Evolutionary conservation across 2,888 invertebrate species (phyloP).

Genomic region (Chalcis sispes): DNA sequence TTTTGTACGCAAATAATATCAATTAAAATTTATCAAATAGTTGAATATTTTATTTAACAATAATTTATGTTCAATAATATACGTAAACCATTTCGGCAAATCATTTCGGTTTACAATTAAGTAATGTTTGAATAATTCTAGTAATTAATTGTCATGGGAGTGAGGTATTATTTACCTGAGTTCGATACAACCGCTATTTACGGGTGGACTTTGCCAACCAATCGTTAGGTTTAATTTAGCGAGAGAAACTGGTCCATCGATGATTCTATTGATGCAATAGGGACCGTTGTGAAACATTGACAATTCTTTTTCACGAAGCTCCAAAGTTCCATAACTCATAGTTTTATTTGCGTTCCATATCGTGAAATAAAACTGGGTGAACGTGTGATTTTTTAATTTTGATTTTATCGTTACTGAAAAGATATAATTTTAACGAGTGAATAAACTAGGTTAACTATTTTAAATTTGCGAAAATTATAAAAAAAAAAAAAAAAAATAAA

Average conservation of each 20-base stretch:
- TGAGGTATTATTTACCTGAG: constrained; percentile 41
- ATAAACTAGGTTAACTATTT: neutral
- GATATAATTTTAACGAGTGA: neutral
- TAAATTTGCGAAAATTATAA: neutral
- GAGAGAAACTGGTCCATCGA: constrained; percentile 46
- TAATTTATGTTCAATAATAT: no score
- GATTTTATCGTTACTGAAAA: constrained; percentile 49
- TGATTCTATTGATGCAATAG: constrained; percentile 47
- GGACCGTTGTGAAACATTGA: constrained; percentile 50
- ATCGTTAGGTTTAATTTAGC: constrained; percentile 39
- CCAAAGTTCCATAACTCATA: constrained; percentile 31
- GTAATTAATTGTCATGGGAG: no score
- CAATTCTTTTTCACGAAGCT: constrained; percentile 40
- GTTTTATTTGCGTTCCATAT: constrained; percentile 39
- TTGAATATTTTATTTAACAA: no score
- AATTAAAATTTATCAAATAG: no score
- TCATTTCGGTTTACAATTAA: no score
- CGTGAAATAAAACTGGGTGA: constrained; percentile 52
- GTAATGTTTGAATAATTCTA: no score
- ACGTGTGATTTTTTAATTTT: constrained; percentile 29
- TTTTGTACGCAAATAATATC: no score
- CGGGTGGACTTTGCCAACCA: constrained; percentile 54
- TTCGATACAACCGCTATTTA: constrained; percentile 44
- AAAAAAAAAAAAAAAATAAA: no score
- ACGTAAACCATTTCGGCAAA: no score